A percentile compares a stretch with the other conserved stretches of the same genome.
Evolutionary conservation across 2,888 invertebrate species (phyloP).

Genomic region (Cataglyphis altisquamis): DNA sequence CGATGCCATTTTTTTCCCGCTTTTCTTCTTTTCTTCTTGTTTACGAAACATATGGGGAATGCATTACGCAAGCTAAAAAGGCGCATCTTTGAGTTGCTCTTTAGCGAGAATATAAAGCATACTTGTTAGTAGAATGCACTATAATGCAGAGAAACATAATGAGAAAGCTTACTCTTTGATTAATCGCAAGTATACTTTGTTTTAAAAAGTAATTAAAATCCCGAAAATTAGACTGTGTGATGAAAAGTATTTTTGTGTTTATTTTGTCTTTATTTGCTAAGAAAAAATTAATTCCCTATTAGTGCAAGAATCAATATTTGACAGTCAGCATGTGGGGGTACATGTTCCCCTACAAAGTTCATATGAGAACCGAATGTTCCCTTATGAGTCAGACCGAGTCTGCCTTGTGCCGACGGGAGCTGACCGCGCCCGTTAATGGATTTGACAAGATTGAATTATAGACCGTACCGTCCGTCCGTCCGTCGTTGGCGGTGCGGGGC

Average conservation of each 20-base stretch:
- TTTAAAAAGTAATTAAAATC: slow-evolving; percentile 14
- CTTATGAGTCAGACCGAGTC: slow-evolving; percentile 66
- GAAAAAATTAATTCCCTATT: neutral
- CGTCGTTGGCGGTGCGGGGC: slow-evolving; percentile 61
- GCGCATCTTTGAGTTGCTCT: slow-evolving; percentile 3
- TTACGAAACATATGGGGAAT: slow-evolving; percentile 16
- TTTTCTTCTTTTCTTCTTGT: neutral
- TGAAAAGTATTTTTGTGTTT: neutral
- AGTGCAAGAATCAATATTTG: neutral
- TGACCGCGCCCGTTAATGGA: slow-evolving; percentile 77
- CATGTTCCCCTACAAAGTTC: slow-evolving; percentile 21
- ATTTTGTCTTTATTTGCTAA: neutral
- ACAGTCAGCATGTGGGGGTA: neutral
- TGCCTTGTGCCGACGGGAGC: slow-evolving; percentile 62
- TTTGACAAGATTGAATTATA: slow-evolving; percentile 82
- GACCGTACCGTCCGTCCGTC: slow-evolving; percentile 59
- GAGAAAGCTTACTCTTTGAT: neutral
- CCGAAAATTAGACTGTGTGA: neutral
- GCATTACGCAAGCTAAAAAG: slow-evolving; percentile 22
- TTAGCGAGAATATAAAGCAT: slow-evolving; percentile 8
- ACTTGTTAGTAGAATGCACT: too few relatives aligned
- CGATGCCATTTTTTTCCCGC: slow-evolving; percentile 11
- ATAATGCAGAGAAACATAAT: neutral
- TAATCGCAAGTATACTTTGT: neutral
- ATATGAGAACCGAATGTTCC: slow-evolving; percentile 22